Evolutionary conservation across 2,113 vertebrate species (phyloP).

Genomic region (Cyanistes caeruleus): DNA sequence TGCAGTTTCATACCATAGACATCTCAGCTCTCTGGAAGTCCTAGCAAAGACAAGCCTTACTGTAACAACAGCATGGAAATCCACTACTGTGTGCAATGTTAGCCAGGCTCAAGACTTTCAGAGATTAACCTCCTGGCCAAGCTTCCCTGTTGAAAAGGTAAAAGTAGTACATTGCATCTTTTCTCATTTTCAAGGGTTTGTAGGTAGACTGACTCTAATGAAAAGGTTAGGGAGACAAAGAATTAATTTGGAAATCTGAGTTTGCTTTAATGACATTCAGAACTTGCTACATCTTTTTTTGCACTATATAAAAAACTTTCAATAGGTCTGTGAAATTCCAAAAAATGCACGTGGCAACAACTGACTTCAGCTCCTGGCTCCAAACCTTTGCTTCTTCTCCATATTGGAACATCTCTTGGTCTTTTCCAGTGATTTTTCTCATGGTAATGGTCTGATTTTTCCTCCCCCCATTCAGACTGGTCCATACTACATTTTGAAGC

Average conservation of each 20-base stretch:
- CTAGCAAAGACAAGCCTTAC: neutral
- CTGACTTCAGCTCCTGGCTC: neutral
- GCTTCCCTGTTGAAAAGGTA: neutral
- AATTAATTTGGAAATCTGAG: neutral
- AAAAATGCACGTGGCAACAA: neutral
- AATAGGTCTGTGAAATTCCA: neutral
- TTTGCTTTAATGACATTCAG: neutral
- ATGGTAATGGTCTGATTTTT: neutral
- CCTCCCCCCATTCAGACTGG: neutral
- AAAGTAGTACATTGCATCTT: neutral
- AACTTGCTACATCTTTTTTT: slow-evolving; percentile 7
- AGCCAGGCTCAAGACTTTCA: neutral
- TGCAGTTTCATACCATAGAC: neutral
- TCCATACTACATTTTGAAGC: neutral
- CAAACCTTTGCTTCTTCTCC: neutral
- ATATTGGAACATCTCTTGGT: neutral
- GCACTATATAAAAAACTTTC: neutral
- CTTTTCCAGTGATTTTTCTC: neutral
- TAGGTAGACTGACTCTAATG: neutral
- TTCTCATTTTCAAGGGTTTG: neutral
- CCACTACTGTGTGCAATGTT: neutral
- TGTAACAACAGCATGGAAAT: neutral
- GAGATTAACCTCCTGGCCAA: neutral
- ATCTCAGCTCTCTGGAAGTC: neutral
- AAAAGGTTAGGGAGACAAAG: neutral